These are phyloP conservation scores for Platygyra sinensis DNA, from an alignment of 64 coral and sea anemone genomes.

Conservation along the genomic window DNA sequence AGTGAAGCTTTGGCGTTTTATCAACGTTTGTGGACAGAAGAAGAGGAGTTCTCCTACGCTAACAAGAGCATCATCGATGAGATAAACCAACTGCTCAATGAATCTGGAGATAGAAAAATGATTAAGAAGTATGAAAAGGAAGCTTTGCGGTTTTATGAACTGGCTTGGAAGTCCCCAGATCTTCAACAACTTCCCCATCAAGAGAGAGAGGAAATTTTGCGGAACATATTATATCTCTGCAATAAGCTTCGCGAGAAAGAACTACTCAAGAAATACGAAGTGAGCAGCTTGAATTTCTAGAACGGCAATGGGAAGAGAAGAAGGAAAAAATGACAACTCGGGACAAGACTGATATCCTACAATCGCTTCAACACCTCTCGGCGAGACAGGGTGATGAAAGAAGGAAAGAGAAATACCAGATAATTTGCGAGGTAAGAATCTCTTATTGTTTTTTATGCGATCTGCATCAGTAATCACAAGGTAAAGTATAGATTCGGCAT, in stretches of 20 bases:
- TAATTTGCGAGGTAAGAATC: background rate
- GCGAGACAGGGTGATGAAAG: background rate
- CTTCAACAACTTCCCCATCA: background rate
- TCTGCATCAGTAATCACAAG: too few relatives aligned
- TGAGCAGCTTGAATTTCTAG: background rate
- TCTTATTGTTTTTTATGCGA: background rate
- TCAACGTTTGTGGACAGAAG: background rate
- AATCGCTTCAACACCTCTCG: background rate
- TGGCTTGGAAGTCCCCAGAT: slow-evolving; percentile 1
- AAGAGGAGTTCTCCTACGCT: background rate
- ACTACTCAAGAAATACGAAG: background rate
- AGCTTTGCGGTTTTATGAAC: background rate
- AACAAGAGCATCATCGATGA: background rate
- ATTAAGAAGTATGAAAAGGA: background rate
- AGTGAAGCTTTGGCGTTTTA: slow-evolving; percentile 1
- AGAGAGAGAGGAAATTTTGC: background rate
- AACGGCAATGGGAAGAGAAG: background rate
- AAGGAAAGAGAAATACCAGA: slow-evolving; percentile 5
- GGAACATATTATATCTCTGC: background rate
- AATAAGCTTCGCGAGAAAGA: background rate
- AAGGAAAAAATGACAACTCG: background rate
- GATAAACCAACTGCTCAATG: background rate
- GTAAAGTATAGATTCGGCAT: background rate
- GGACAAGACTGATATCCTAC: background rate
- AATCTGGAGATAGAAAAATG: background rate